phyloP scores from a whole-genome alignment of 2,888 invertebrate genomes.

The Agonum fuliginosum region DNA sequence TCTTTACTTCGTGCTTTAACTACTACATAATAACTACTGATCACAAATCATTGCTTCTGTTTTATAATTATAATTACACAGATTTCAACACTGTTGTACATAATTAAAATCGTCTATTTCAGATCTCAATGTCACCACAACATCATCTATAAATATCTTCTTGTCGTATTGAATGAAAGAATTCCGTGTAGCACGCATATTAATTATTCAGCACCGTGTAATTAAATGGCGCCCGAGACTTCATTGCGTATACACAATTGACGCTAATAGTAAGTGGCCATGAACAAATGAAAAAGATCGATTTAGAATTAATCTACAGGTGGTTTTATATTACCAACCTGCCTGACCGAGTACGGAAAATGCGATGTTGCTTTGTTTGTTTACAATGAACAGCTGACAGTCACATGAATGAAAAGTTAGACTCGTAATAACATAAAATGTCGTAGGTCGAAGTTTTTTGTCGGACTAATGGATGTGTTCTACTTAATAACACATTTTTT shows the following conservation, averaged over 20 bases:
- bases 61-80: no score
- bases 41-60: no score
- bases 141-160: background rate
- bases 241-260: background rate
- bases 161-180: background rate
- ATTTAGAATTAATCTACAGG: constrained; percentile 8
- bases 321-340: background rate
- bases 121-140: background rate
- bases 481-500: no score
- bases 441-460: no score
- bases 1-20: no score
- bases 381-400: background rate
- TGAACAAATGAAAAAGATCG: constrained; percentile 25
- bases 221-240: background rate
- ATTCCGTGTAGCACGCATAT: background rate
- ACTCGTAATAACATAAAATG: no score
- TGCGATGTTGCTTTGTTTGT: background rate
- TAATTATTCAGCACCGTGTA: constrained; percentile 4
- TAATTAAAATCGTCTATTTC: background rate
- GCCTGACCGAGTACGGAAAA: background rate
- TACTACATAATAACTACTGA: no score
- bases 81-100: no score
- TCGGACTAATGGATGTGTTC: no score
- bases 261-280: constrained; percentile 29
- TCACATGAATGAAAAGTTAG: background rate